Evolutionary conservation across 2,797 vertebrate species (phyloP).

Genomic region (Alcedo quadribrachys): DNA sequence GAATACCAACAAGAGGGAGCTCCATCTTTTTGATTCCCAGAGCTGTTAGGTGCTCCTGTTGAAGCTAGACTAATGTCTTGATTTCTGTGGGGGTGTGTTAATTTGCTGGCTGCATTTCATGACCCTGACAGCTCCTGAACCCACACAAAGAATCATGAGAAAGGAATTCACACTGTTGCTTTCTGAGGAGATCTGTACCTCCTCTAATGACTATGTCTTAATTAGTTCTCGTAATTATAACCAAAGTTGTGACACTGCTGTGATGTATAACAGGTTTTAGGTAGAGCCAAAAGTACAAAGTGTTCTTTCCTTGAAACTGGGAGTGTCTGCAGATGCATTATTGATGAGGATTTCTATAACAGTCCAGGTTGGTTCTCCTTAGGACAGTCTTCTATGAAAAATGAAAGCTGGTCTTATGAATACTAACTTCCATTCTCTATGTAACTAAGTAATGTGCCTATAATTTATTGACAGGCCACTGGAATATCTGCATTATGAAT

Average conservation of each 20-base stretch:
- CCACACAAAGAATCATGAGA: neutral
- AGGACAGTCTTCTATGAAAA: conserved; percentile 16
- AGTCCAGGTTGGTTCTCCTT: conserved; percentile 14
- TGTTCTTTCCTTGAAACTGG: neutral
- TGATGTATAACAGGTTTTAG: neutral
- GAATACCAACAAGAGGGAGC: neutral
- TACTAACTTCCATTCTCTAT: neutral
- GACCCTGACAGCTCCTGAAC: neutral
- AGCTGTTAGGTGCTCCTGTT: neutral
- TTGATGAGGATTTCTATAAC: conserved; percentile 49
- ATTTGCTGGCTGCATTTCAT: neutral
- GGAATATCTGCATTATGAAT: neutral
- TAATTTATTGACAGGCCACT: neutral
- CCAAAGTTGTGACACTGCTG: neutral
- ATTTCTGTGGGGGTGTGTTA: neutral
- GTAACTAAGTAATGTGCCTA: neutral
- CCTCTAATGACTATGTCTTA: neutral
- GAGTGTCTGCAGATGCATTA: conserved; percentile 21
- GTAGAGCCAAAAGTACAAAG: neutral
- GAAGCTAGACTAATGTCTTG: neutral
- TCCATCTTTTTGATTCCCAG: neutral
- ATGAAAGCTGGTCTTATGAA: conserved; percentile 12
- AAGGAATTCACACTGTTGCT: neutral
- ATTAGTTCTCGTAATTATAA: conserved; percentile 19
- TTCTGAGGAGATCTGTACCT: neutral